Conservation (phyloP, 2,888 invertebrate species). For the Empis livida region DNA sequence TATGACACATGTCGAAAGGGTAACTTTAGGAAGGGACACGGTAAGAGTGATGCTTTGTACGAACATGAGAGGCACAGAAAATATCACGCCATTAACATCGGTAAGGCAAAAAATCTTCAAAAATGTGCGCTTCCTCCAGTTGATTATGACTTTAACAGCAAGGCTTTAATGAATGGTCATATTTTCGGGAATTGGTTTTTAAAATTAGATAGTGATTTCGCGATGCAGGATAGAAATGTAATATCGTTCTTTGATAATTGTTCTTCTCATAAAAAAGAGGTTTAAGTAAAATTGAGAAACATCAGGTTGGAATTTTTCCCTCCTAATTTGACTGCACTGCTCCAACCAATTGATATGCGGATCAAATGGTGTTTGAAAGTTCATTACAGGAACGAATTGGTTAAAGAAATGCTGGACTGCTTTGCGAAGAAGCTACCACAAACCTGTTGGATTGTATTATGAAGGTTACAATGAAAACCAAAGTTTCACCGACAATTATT, state of each 20-base stretch:
- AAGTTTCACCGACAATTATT: no score
- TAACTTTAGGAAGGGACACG: conserved; percentile 19
- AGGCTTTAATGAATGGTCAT: conserved; percentile 18
- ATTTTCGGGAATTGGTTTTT: conserved; percentile 5
- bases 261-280: background rate
- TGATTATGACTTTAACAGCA: conserved; percentile 17
- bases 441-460: no score
- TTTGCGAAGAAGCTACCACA: no score
- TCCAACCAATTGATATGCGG: background rate
- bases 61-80: conserved; percentile 23
- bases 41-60: conserved; percentile 22
- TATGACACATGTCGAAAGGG: conserved; percentile 20
- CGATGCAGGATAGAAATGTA: conserved; percentile 3
- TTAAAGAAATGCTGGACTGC: no score
- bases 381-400: background rate
- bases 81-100: conserved; percentile 21
- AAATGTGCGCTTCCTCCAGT: conserved; percentile 18
- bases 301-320: background rate
- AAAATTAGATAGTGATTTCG: background rate
- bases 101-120: conserved; percentile 22
- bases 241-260: conserved; percentile 1
- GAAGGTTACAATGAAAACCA: no score
- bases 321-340: background rate
- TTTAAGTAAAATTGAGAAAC: background rate
- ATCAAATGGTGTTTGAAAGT: background rate